These are phyloP conservation scores for Cephalopachus bancanus DNA, from an alignment of 2,797 vertebrate species.

Conservation along the genomic window DNA sequence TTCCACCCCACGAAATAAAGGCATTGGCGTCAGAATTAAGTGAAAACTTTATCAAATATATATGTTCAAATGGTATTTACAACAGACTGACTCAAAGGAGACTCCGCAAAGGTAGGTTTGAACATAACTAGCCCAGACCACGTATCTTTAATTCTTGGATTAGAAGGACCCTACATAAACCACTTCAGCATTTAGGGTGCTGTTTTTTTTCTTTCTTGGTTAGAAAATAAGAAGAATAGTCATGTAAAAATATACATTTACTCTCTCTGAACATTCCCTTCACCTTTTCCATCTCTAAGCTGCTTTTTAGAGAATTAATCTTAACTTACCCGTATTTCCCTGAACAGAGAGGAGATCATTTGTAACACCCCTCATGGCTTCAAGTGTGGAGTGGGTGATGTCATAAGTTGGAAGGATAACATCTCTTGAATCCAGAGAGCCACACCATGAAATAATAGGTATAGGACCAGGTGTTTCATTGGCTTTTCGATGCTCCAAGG, in stretches of 20 bases:
- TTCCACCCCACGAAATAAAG: slow-evolving; percentile 29
- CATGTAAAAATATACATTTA: slow-evolving; percentile 11
- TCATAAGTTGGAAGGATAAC: slow-evolving; percentile 96
- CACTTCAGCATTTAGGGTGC: neutral
- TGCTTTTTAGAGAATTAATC: slow-evolving; percentile 43
- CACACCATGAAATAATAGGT: slow-evolving; percentile 96
- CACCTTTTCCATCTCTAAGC: neutral
- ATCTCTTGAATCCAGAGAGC: slow-evolving; percentile 94
- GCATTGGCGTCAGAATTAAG: neutral
- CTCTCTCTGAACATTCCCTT: neutral
- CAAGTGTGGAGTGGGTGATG: slow-evolving; percentile 95
- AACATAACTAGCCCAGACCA: neutral
- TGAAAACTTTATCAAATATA: slow-evolving; percentile 24
- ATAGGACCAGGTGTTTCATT: slow-evolving; percentile 91
- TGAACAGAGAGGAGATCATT: slow-evolving; percentile 98
- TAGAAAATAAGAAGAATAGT: slow-evolving; percentile 22
- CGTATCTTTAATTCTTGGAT: slow-evolving; percentile 38
- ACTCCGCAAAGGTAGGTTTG: neutral
- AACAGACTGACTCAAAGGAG: neutral
- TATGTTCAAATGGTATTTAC: slow-evolving; percentile 55
- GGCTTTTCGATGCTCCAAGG: slow-evolving; percentile 91
- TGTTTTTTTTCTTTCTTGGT: slow-evolving; percentile 11
- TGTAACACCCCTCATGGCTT: slow-evolving; percentile 95
- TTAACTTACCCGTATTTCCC: slow-evolving; percentile 93
- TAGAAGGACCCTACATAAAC: slow-evolving; percentile 22